Conservation (phyloP, 2,888 invertebrate genomes). For the Oegoconia quadripuncta region DNA sequence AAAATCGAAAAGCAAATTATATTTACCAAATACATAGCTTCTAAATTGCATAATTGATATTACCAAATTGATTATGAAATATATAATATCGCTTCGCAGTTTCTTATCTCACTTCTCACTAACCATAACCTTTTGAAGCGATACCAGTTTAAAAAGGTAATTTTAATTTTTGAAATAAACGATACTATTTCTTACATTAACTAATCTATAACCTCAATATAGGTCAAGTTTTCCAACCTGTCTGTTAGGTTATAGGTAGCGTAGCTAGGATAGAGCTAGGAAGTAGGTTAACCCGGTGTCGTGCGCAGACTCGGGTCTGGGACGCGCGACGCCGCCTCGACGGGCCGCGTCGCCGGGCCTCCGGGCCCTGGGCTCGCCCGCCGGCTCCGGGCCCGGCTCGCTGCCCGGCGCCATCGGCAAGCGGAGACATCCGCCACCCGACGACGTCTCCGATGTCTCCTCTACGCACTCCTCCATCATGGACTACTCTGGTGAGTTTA, state of each 20-base stretch:
- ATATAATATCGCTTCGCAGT: too few species aligned
- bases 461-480: slow-evolving; percentile 91
- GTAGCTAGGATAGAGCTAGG: not conserved
- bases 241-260: too few species aligned
- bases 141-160: too few species aligned
- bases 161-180: too few species aligned
- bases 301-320: slow-evolving; percentile 89
- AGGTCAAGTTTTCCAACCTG: not conserved
- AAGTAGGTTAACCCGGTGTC: slow-evolving; percentile 13
- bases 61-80: too few species aligned
- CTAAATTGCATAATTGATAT: too few species aligned
- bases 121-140: too few species aligned
- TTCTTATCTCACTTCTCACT: too few species aligned
- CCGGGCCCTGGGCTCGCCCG: slow-evolving; percentile 88
- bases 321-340: slow-evolving; percentile 91
- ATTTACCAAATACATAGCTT: too few species aligned
- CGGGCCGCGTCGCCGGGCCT: slow-evolving; percentile 92
- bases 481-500: slow-evolving; percentile 87
- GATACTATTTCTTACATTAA: too few species aligned
- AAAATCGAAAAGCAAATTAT: too few species aligned
- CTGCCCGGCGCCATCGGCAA: slow-evolving; percentile 91
- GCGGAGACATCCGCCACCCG: slow-evolving; percentile 82
- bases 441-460: slow-evolving; percentile 93
- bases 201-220: too few species aligned
- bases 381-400: slow-evolving; percentile 86